These are phyloP conservation scores for Craseonycteris thonglongyai DNA, from an alignment of 2,113 vertebrate genomes.

Conservation along the genomic window DNA sequence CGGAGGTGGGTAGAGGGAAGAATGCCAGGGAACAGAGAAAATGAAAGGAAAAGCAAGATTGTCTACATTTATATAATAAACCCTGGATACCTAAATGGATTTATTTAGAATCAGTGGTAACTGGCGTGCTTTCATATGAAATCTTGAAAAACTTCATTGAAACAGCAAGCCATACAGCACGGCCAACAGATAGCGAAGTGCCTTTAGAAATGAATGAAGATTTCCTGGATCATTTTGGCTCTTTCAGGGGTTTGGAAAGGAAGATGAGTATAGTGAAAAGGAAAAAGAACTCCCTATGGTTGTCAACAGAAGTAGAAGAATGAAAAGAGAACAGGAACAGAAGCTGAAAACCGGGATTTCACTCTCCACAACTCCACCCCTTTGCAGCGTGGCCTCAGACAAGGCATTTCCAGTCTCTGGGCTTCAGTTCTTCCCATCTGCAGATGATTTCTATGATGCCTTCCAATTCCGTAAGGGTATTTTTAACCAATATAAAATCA, in stretches of 20 bases:
- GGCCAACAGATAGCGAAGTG: neutral
- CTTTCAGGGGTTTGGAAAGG: neutral
- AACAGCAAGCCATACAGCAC: neutral
- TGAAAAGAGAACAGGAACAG: neutral
- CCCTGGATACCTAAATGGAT: neutral
- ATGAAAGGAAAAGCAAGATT: neutral
- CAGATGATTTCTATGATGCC: neutral
- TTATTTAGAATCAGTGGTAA: neutral
- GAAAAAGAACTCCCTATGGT: neutral
- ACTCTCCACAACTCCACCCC: neutral
- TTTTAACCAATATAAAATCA: neutral
- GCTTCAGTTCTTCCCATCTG: neutral
- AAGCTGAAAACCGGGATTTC: neutral
- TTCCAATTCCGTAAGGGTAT: neutral
- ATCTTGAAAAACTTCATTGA: neutral
- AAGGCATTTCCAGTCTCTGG: neutral
- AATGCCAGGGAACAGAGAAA: neutral
- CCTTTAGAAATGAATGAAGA: slow-evolving; percentile 5
- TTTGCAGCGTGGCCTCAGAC: neutral
- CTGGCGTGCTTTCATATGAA: neutral
- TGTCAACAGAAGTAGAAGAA: neutral
- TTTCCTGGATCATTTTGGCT: neutral
- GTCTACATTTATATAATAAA: slow-evolving; percentile 36
- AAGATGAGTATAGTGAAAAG: neutral
- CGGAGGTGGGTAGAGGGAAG: neutral